Percentiles rank a stretch among this genome's conserved stretches.
phyloP scores from a whole-genome alignment of 2,113 vertebrate genomes.

The Sarotherodon lohbergeri region DNA sequence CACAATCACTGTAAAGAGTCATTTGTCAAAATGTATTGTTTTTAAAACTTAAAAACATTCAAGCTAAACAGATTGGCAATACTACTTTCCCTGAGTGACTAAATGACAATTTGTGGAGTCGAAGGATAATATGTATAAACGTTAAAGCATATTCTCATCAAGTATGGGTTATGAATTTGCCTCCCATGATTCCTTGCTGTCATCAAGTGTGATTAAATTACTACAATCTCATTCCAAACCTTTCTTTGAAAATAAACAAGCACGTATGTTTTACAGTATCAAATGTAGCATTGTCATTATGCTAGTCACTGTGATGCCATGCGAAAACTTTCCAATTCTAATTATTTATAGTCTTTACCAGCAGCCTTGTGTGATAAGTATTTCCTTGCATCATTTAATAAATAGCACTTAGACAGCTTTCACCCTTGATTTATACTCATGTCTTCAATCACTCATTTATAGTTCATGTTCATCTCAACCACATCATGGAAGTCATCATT shows the following conservation, averaged over 20 bases:
- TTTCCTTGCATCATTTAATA: slow-evolving; percentile 1
- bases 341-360: slow-evolving; percentile 16
- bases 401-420: slow-evolving; percentile 25
- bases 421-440: slow-evolving; percentile 15
- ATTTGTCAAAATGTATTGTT: neutral
- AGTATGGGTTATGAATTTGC: neutral
- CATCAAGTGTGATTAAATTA: neutral
- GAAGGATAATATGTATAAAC: neutral
- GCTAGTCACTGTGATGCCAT: neutral
- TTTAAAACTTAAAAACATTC: neutral
- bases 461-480: neutral
- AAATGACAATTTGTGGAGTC: neutral
- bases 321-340: neutral
- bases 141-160: neutral
- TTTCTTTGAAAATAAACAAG: neutral
- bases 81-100: neutral
- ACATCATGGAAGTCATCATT: slow-evolving; percentile 32
- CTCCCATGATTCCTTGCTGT: neutral
- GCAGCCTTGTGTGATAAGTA: neutral
- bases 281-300: neutral
- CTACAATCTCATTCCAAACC: neutral
- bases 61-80: neutral
- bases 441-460: slow-evolving; percentile 35
- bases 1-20: neutral
- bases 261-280: neutral